A percentile compares a stretch with the other conserved stretches of the same genome.
These are phyloP conservation scores for Argentina silus DNA, from an alignment of 2,797 vertebrate species.

Conservation along the genomic window DNA sequence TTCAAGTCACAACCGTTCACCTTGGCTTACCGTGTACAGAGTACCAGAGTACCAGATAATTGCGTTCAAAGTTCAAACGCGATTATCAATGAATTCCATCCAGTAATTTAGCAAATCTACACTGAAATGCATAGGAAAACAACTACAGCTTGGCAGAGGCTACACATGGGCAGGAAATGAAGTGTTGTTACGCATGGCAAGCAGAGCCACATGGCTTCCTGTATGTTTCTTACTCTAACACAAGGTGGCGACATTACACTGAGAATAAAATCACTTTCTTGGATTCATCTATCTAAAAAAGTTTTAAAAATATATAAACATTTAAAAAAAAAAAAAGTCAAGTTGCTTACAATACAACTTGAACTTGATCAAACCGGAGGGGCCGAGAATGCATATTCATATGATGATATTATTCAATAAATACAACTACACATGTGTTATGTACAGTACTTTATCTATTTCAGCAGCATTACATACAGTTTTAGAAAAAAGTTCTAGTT, in stretches of 20 bases:
- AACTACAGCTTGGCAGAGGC: not conserved
- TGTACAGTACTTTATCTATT: too few species aligned
- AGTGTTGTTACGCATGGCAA: not conserved
- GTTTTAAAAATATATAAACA: not conserved
- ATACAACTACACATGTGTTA: too few species aligned
- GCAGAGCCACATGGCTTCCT: not conserved
- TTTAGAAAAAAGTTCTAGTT: too few species aligned
- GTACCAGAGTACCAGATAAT: too few species aligned
- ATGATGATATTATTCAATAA: too few species aligned
- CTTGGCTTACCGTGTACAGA: not conserved
- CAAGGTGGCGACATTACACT: constrained; percentile 26
- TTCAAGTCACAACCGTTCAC: not conserved
- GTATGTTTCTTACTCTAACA: not conserved
- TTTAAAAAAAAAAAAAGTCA: not conserved
- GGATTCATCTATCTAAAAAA: not conserved
- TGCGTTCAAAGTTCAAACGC: not conserved
- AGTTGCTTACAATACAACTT: not conserved
- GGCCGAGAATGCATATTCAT: too few species aligned
- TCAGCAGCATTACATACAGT: too few species aligned
- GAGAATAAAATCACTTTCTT: not conserved
- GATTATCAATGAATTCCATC: not conserved
- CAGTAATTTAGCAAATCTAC: not conserved
- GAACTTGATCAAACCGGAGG: not conserved
- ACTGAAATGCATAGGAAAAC: not conserved
- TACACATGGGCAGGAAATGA: not conserved